Conservation (phyloP, 2,113 vertebrate species). For the Scartelaos histophorus region DNA sequence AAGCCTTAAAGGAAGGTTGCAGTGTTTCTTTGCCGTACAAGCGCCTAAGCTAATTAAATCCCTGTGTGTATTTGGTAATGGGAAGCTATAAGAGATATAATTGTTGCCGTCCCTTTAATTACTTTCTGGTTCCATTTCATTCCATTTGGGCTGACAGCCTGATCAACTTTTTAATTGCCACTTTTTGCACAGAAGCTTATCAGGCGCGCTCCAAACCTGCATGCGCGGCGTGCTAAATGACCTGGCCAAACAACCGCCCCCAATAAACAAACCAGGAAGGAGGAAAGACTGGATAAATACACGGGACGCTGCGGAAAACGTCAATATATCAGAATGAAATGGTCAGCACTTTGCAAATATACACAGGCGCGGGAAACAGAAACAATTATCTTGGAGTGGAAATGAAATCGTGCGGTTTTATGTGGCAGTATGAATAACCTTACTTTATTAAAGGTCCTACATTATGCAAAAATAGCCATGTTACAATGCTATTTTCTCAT, state of each 20-base stretch:
- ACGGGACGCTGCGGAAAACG: not conserved
- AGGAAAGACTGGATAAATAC: conserved; percentile 20
- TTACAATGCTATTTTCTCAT: too few relatives aligned
- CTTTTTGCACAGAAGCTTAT: conserved; percentile 75
- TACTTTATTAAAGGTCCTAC: too few relatives aligned
- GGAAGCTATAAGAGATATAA: conserved; percentile 78
- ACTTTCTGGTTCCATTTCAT: conserved; percentile 83
- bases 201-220: conserved; percentile 70
- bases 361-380: not conserved
- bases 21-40: conserved; percentile 51
- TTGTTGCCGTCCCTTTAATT: conserved; percentile 80
- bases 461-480: too few relatives aligned
- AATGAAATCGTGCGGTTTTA: too few relatives aligned
- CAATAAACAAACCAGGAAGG: conserved; percentile 1
- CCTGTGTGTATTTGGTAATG: conserved; percentile 68
- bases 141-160: conserved; percentile 79
- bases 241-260: conserved; percentile 64
- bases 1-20: conserved; percentile 8
- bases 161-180: conserved; percentile 81
- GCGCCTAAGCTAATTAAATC: conserved; percentile 76
- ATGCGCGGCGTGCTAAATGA: conserved; percentile 69
- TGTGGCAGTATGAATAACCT: too few relatives aligned
- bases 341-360: not conserved
- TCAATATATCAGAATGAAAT: not conserved
- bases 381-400: not conserved